These are phyloP conservation scores for Sminthurinus aureus DNA, from an alignment of 2,888 invertebrate species.

Conservation along the genomic window DNA sequence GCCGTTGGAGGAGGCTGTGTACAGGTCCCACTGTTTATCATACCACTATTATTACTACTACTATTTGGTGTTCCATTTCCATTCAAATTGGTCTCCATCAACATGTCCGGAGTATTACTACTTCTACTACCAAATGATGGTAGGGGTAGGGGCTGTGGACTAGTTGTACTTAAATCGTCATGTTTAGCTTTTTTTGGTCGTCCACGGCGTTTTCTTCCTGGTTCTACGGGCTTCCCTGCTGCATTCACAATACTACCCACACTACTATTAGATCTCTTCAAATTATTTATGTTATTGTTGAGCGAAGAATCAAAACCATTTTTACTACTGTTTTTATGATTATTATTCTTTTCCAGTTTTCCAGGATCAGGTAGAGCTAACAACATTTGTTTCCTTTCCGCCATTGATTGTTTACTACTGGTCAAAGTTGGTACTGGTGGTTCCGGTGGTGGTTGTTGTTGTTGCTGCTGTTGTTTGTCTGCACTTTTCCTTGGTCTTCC, in stretches of 20 bases:
- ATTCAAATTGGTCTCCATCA: constrained; percentile 1
- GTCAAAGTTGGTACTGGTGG: constrained; percentile 22
- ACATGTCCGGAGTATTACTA: constrained; percentile 54
- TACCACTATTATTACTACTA: constrained; percentile 43
- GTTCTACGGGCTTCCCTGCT: constrained; percentile 37
- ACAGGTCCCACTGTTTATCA: constrained; percentile 55
- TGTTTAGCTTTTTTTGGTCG: constrained; percentile 85
- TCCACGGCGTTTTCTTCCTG: constrained; percentile 75
- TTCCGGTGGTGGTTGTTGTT: constrained; percentile 11
- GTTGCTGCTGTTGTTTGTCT: constrained; percentile 48
- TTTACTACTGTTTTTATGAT: background rate
- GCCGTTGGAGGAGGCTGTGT: constrained; percentile 57
- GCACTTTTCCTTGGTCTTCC: constrained; percentile 68
- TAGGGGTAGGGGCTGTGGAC: constrained; percentile 64
- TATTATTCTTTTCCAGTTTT: background rate
- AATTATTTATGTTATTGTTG: constrained; percentile 5
- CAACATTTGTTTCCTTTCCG: background rate
- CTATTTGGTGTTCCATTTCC: background rate
- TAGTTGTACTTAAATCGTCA: constrained; percentile 66
- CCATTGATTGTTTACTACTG: background rate
- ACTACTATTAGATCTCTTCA: constrained; percentile 39
- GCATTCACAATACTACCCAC: background rate
- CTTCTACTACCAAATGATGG: constrained; percentile 66
- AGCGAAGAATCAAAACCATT: background rate
- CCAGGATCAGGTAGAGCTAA: background rate